A percentile compares a stretch with the other conserved stretches of the same genome.
Evolutionary conservation across 2,888 invertebrate species (phyloP).

Genomic region (Hypomecis punctinalis): DNA sequence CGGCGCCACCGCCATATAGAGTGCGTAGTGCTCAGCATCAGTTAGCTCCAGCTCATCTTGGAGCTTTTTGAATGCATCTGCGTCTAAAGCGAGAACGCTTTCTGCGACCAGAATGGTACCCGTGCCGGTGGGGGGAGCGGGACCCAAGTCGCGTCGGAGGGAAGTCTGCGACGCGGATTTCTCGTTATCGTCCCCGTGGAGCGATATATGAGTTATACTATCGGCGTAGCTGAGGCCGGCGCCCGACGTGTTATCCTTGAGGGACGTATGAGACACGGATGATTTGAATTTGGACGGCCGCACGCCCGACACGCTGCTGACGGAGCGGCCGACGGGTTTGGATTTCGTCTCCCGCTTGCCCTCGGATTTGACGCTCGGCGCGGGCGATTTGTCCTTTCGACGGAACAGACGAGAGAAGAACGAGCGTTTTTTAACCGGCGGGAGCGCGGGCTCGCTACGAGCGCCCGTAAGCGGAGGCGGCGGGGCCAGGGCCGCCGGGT

Average conservation of each 20-base stretch:
- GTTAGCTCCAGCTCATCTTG: constrained; percentile 89
- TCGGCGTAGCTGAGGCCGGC: constrained; percentile 81
- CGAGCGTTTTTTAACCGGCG: constrained; percentile 78
- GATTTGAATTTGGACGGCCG: constrained; percentile 80
- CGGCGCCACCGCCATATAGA: constrained; percentile 94
- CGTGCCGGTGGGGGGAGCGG: constrained; percentile 78
- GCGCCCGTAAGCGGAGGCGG: constrained; percentile 60
- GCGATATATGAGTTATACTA: constrained; percentile 87
- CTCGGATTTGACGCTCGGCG: constrained; percentile 72
- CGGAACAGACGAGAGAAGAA: constrained; percentile 79
- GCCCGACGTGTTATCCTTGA: constrained; percentile 73
- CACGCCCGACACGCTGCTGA: constrained; percentile 86
- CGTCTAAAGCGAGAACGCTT: constrained; percentile 78
- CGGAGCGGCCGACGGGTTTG: constrained; percentile 85
- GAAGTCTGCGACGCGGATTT: constrained; percentile 67
- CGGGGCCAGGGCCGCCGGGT: constrained; percentile 49
- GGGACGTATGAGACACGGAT: constrained; percentile 72
- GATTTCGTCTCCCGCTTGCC: constrained; percentile 61
- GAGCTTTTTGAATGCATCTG: constrained; percentile 68
- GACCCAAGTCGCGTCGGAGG: constrained; percentile 58
- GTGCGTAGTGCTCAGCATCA: constrained; percentile 94
- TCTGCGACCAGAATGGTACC: constrained; percentile 86
- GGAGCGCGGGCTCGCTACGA: constrained; percentile 74
- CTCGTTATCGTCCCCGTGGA: constrained; percentile 84
- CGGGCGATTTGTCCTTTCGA: constrained; percentile 76